Conservation (phyloP, 2,888 invertebrate genomes). For the Rhodophaea formosa region DNA sequence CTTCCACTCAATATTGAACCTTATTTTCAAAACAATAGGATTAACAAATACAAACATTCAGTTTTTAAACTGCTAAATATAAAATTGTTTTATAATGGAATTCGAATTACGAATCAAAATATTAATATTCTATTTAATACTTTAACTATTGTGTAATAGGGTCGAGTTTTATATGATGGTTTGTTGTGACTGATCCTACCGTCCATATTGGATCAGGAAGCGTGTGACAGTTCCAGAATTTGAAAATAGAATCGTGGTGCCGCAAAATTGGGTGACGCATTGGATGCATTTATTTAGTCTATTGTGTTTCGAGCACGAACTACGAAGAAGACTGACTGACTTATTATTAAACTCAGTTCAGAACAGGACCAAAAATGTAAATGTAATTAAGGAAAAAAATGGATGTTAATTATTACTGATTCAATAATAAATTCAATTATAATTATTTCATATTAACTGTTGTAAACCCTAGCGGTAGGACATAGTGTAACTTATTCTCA, state of each 20-base stretch:
- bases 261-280: slow-evolving; percentile 62
- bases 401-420: too few species aligned
- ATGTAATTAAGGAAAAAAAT: too few species aligned
- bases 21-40: background rate
- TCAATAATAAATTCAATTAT: too few species aligned
- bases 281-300: slow-evolving; percentile 9
- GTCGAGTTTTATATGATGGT: slow-evolving; percentile 42
- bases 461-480: too few species aligned
- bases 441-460: too few species aligned
- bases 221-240: slow-evolving; percentile 56
- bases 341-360: too few species aligned
- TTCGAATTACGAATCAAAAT: slow-evolving; percentile 19
- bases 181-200: slow-evolving; percentile 38
- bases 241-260: slow-evolving; percentile 61
- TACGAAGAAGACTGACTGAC: too few species aligned
- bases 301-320: slow-evolving; percentile 16
- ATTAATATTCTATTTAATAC: slow-evolving; percentile 28
- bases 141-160: slow-evolving; percentile 36
- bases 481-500: too few species aligned
- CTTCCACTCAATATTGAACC: slow-evolving; percentile 15
- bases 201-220: slow-evolving; percentile 61
- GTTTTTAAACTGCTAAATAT: slow-evolving; percentile 13
- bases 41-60: slow-evolving; percentile 3
- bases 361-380: too few species aligned
- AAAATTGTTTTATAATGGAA: slow-evolving; percentile 17